Base-by-base conservation (phyloP, 2,113 vertebrate genomes). In the Nannobrachium achirus region DNA sequence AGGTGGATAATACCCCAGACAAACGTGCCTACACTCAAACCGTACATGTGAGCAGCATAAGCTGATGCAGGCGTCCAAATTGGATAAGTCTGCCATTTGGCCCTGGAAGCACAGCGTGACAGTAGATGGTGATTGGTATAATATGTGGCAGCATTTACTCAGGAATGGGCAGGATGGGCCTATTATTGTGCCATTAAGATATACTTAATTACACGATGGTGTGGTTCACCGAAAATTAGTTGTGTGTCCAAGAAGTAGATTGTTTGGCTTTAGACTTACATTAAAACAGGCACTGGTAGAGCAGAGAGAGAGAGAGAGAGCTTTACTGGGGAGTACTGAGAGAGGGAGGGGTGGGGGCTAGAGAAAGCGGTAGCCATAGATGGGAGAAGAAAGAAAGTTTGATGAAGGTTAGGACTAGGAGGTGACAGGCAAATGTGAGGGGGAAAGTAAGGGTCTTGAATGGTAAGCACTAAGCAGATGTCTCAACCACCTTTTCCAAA, bases 91-190 rank as follows among this genome's bases (percentile, higher is more conserved):
- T 53, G 25, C 3, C 25, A 8, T 33, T 11, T 44, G 42, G 42
- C 42, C 6, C 19, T 66, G 9, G 7, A 9, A 65, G 19, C 1
- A 38, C 7, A 70, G 48, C 15, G 41, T 2, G 1, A 16, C 51
- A 41, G 18, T 18, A n/a, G 25, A 33, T 33, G 25, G 25, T 33
- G 25, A 33, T 33, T 33, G n/a, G n/a, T n/a, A n/a, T n/a, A 33
- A 3, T 3, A 33, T 33, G 59, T 6, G 42, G 2, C 33, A 40
- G 18, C 55, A 42, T 74, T 63, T 66, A 51, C 39, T 46, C 11
- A 45, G 46, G 46, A n/a, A 13, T 6, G 44, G 53, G 25, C 57
- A 45, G 71, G 63, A 66, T 18, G 51, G 51, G 63, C 57, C 63
- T 66, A 46, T 19, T 49, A 33, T 64, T 42, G 59, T 15, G 53